phyloP scores from a whole-genome alignment of 2,113 vertebrate species.

The Otolemur garnettii region DNA sequence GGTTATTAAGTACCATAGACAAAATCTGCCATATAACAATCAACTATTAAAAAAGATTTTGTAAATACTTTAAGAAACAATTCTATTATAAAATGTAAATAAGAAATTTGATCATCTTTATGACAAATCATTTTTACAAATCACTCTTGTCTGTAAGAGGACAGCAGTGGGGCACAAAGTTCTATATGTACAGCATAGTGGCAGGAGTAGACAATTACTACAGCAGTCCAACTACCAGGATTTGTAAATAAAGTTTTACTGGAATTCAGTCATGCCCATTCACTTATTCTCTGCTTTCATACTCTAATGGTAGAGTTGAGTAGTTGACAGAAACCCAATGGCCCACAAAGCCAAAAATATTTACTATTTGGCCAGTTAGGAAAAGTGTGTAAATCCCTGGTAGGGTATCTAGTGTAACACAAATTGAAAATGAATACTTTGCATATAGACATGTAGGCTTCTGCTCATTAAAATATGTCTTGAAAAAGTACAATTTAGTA shows the following conservation, averaged over 20 bases:
- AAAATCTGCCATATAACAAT: not conserved
- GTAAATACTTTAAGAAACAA: conserved; percentile 39
- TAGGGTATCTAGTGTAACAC: conserved; percentile 18
- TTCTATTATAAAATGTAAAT: conserved; percentile 34
- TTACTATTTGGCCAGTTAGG: not conserved
- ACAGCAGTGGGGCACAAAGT: not conserved
- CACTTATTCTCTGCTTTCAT: not conserved
- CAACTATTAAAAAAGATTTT: not conserved
- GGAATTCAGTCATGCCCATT: not conserved
- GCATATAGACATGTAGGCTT: not conserved
- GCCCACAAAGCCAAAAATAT: conserved; percentile 32
- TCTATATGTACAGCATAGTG: not conserved
- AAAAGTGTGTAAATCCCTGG: not conserved
- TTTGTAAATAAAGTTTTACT: not conserved
- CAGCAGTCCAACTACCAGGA: not conserved
- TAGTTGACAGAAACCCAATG: not conserved
- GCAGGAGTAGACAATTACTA: not conserved
- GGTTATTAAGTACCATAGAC: not conserved
- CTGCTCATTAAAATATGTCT: conserved; percentile 30
- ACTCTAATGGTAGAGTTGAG: not conserved
- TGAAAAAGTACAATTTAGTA: not conserved
- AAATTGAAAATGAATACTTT: conserved; percentile 41
- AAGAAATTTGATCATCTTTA: not conserved
- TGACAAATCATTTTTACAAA: not conserved
- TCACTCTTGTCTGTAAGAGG: not conserved